A percentile compares a stretch with the other conserved stretches of the same genome.
Evolutionary conservation across 1,140 invertebrate species (phyloP).

Genomic region (Leptonema lineaticorne): DNA sequence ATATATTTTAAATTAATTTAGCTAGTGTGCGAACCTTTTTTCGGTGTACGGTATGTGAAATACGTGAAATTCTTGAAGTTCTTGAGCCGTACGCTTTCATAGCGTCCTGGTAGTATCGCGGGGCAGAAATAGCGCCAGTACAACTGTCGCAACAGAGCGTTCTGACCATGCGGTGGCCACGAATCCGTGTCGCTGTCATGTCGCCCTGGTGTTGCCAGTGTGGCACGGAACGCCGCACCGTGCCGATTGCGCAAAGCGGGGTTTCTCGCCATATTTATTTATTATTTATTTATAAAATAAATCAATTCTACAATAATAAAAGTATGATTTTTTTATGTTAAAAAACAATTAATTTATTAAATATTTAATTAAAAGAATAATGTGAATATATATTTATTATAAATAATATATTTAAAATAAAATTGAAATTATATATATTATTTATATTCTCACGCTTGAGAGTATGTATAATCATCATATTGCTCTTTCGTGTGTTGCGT

Average conservation of each 20-base stretch:
- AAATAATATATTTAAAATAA: not conserved
- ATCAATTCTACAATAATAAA: not conserved
- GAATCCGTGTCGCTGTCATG: constrained; percentile 13
- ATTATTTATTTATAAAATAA: not conserved
- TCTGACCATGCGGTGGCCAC: constrained; percentile 20
- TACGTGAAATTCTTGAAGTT: not conserved
- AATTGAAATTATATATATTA: not conserved
- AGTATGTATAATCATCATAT: not conserved
- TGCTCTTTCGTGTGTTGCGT: not conserved
- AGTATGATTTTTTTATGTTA: no score
- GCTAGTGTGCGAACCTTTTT: not conserved
- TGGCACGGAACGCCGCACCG: constrained; percentile 19
- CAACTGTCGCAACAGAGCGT: constrained; percentile 15
- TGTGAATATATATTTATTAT: not conserved
- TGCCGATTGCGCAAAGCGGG: constrained; percentile 5
- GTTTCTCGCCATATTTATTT: not conserved
- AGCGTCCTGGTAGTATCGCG: constrained; percentile 39
- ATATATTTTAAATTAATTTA: not conserved
- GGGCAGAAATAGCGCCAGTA: constrained; percentile 42
- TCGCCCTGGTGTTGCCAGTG: constrained; percentile 23
- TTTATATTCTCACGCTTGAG: not conserved
- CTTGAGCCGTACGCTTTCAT: constrained; percentile 12
- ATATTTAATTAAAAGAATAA: no score
- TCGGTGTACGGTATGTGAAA: not conserved
- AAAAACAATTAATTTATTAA: not conserved